Evolutionary conservation across 2,797 vertebrate genomes (phyloP).

Genomic region (Squalus acanthias): DNA sequence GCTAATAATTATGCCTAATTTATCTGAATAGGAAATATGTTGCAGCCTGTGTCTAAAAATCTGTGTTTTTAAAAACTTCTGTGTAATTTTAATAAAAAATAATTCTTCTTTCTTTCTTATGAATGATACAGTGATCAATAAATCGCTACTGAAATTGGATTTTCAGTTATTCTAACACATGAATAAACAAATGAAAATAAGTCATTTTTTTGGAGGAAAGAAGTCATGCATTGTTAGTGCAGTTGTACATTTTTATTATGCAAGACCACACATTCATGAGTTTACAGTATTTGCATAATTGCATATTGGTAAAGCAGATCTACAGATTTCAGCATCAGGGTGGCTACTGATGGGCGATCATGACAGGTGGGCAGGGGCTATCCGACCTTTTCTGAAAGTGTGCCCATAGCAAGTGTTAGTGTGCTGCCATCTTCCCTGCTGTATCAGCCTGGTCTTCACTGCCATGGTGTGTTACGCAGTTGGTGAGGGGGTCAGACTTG

Average conservation of each 20-base stretch:
- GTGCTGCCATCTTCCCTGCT: background rate
- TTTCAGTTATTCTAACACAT: background rate
- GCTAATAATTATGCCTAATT: background rate
- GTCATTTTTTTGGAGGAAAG: background rate
- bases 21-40: background rate
- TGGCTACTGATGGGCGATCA: background rate
- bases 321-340: background rate
- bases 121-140: constrained; percentile 10
- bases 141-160: background rate
- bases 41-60: background rate
- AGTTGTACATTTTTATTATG: background rate
- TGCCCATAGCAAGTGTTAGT: background rate
- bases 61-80: background rate
- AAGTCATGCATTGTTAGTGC: background rate
- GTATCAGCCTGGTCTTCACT: background rate
- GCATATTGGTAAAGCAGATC: background rate
- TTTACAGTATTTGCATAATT: background rate
- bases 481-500: background rate
- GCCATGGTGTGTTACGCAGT: background rate
- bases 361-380: background rate
- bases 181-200: background rate
- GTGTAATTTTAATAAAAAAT: background rate
- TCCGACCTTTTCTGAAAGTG: background rate
- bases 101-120: background rate
- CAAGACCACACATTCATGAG: background rate